A percentile compares a stretch with the other conserved stretches of the same genome.
Evolutionary conservation across 2,888 invertebrate genomes (phyloP).

Genomic region (Eretmocerus hayati): DNA sequence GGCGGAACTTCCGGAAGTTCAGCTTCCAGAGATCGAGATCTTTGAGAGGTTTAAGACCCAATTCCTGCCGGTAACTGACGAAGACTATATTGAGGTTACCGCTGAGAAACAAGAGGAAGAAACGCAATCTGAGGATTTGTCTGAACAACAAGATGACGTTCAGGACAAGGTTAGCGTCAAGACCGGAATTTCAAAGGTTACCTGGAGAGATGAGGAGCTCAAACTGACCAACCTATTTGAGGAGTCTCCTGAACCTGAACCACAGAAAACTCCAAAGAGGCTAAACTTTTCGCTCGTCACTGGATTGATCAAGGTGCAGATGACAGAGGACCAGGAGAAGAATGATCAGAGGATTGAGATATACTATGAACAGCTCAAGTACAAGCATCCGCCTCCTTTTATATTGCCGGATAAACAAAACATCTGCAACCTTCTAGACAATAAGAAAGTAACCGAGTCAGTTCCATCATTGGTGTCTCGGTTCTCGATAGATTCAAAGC

Average conservation of each 20-base stretch:
- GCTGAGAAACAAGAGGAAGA: slow-evolving; percentile 3
- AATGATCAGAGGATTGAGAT: slow-evolving; percentile 23
- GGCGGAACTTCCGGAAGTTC: not conserved
- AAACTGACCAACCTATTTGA: slow-evolving; percentile 24
- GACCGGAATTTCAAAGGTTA: not conserved
- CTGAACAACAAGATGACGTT: slow-evolving; percentile 6
- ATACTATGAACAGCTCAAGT: slow-evolving; percentile 35
- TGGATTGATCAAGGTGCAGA: slow-evolving; percentile 30
- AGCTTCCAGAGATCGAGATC: slow-evolving; percentile 20
- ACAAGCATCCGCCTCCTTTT: slow-evolving; percentile 37
- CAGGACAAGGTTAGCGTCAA: not conserved
- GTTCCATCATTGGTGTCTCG: slow-evolving; percentile 39
- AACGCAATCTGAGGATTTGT: not conserved
- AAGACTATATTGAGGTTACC: slow-evolving; percentile 10
- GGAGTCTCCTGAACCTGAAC: slow-evolving; percentile 29
- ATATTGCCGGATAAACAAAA: slow-evolving; percentile 34
- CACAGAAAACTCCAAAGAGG: slow-evolving; percentile 33
- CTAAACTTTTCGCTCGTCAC: slow-evolving; percentile 39
- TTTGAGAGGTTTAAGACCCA: slow-evolving; percentile 29
- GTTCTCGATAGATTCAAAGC: slow-evolving; percentile 40
- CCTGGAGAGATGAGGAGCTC: not conserved
- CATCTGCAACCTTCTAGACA: slow-evolving; percentile 33
- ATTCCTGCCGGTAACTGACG: slow-evolving; percentile 38
- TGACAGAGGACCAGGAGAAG: slow-evolving; percentile 11
- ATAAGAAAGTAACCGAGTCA: slow-evolving; percentile 39